Conservation (phyloP, 2,797 vertebrate species). For the Nothura maculosa region DNA sequence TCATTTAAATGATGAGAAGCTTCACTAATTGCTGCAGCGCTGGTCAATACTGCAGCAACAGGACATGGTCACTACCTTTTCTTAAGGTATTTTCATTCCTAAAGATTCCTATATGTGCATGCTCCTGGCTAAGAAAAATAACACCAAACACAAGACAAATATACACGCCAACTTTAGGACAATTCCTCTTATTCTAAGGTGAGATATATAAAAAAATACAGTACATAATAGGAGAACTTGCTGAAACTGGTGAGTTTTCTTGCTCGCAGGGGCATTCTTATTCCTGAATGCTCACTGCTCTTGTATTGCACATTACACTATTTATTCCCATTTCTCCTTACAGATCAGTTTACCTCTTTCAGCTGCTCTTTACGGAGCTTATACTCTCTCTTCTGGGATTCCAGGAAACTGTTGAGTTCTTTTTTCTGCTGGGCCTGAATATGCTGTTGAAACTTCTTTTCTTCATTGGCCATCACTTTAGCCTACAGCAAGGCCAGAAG, state of each 20-base stretch:
- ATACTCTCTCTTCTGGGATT: conserved; percentile 98
- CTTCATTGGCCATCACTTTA: conserved; percentile 95
- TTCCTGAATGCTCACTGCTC: fast-evolving
- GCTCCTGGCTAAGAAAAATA: neutral
- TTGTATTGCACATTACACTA: fast-evolving
- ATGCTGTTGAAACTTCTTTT: conserved; percentile 99
- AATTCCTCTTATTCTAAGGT: neutral
- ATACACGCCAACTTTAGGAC: neutral
- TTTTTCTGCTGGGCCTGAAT: conserved; percentile 99
- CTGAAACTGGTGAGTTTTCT: neutral
- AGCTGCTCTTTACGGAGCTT: conserved; percentile 98
- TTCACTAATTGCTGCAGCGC: neutral
- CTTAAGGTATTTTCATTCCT: neutral
- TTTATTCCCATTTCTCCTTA: neutral
- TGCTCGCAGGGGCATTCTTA: neutral
- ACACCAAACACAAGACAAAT: neutral
- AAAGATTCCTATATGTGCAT: neutral
- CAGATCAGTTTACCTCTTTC: conserved; percentile 89
- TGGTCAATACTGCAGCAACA: neutral
- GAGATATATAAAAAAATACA: neutral
- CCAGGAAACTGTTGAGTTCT: conserved; percentile 95
- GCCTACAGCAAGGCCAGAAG: conserved; percentile 80
- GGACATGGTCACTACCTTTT: neutral
- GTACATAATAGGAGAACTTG: neutral
- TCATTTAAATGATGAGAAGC: neutral